Base-by-base conservation (phyloP, 23 tunicate genomes). In the Phallusia fumigata region DNA sequence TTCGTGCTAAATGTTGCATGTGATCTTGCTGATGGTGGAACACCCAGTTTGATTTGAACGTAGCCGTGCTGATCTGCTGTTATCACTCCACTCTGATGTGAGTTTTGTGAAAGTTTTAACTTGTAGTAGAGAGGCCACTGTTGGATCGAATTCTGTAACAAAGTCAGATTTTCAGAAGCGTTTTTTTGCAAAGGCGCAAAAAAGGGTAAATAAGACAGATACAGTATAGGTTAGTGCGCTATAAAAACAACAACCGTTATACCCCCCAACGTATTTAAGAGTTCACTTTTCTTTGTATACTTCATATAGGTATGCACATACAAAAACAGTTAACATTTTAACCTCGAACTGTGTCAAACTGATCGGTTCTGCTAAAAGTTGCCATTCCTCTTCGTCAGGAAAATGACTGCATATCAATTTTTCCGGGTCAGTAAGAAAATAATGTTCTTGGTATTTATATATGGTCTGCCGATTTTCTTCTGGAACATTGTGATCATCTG, bases 71-170 rank as follows among this genome's bases (percentile, higher is more conserved):
- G 53, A 35, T 84, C 84, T 26, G 90, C 77, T 21, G 36, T 33
- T 22, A 91, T 36, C 35, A 91, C 35, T 11, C 96, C 96, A 6
- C 32, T 32, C 51, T 1, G n/a, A 52, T 86, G 96, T 11, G 96
- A 86, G 26, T 18, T 31, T 31, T 76, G 81, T 45, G 74, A 21
- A 19, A 91, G 52, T 24, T 83, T 79, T 35, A 91, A 64, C 52
- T 91, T 91, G 96, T 86, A 91, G 30, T 78, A 79, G 34, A 91
- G 78, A 0, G 96, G 90, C 96, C 96, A 91, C 1, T 81, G 72
- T 34, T 86, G 87, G 0, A 65, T 77, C 0, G 82, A 18, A 21
- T 79, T 74, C 96, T 91, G 72, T 16, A 73, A 84, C n/a, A n/a
- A n/a, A n/a, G n/a, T n/a, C n/a, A n/a, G n/a, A n/a, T n/a, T n/a